phyloP scores from a whole-genome alignment of 2,797 vertebrate genomes.

The Tokudaia tokunoshimensis region DNA sequence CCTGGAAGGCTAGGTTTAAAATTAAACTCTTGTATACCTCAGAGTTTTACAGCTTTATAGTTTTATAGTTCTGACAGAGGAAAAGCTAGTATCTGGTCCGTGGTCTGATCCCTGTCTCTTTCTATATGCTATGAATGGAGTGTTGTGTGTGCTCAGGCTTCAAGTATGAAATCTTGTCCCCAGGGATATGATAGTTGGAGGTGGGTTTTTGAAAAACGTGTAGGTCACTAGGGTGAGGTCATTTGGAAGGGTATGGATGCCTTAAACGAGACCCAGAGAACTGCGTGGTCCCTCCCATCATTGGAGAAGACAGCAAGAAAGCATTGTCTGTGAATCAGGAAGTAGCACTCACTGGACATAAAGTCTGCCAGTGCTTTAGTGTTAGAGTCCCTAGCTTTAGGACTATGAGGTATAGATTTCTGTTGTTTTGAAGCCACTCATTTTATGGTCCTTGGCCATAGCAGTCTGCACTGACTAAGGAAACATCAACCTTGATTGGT shows the following conservation, averaged over 20 bases:
- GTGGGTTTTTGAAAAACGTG: background rate
- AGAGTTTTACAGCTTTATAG: background rate
- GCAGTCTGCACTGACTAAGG: background rate
- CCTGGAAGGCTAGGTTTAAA: background rate
- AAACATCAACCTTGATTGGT: background rate
- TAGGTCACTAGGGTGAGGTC: background rate
- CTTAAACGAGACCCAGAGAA: background rate
- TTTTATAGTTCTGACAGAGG: background rate
- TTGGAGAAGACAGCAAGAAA: background rate
- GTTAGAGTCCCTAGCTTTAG: background rate
- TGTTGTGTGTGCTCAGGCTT: background rate
- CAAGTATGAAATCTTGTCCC: background rate
- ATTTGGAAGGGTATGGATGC: background rate
- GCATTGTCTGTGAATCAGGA: background rate
- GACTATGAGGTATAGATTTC: background rate
- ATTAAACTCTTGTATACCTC: background rate
- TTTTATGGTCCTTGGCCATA: background rate
- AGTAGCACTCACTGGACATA: background rate
- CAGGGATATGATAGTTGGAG: background rate
- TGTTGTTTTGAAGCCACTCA: background rate
- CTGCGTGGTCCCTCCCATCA: background rate
- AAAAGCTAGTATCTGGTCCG: background rate
- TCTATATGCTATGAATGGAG: background rate
- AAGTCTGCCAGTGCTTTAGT: background rate
- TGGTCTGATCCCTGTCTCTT: background rate